Evolutionary conservation across 2,888 invertebrate species (phyloP), one percentile per base, ranked within the genome.

Genomic region (Thera obeliscata): DNA sequence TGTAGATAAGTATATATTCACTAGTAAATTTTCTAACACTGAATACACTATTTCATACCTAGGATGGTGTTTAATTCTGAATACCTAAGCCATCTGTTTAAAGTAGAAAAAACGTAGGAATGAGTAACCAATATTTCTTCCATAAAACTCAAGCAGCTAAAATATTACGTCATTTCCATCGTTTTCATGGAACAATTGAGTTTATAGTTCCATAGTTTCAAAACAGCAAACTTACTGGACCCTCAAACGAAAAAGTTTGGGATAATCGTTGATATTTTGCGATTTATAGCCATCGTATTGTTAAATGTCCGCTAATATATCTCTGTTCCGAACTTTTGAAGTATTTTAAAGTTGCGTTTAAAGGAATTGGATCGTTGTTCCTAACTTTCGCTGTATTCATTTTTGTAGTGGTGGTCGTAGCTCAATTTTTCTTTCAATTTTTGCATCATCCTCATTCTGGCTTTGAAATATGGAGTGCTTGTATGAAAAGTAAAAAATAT

Each of bases 241-340:
- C 70, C 70, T 64, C 58, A 41, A 63, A 66, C 69, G 71, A 67
- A 62, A 71, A 77, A 76, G 67, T 77, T 77, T 62, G 71, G 55
- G 74, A 73, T 75, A 70, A 76, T 73, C 73, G 75, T 68, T 72
- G 73, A 75, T 76, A 75, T 75, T 75, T 74, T 58, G 70, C 70
- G 72, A 76, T 76, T 77, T 77, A 77, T 76, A 70, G 75, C 75
- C 73, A 71, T 73, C 70, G 74, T 74, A 74, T 76, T 76, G 74
- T 76, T 77, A 76, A 75, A 73, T 70, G 70, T 66, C 69, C 70
- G 60, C 68, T 75, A 76, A 75, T 76, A 76, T 76, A 75, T 76
- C 75, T 74, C 71, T 61, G 63, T 66, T 74, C 69, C 50, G 67
- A 76, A 74, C 67, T 76, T 74, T 62, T 55, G 63, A 67, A 63